Evolutionary conservation across 2,797 vertebrate species (phyloP), one percentile per base, ranked within the genome.

Genomic region (Spondyliosoma cantharus): DNA sequence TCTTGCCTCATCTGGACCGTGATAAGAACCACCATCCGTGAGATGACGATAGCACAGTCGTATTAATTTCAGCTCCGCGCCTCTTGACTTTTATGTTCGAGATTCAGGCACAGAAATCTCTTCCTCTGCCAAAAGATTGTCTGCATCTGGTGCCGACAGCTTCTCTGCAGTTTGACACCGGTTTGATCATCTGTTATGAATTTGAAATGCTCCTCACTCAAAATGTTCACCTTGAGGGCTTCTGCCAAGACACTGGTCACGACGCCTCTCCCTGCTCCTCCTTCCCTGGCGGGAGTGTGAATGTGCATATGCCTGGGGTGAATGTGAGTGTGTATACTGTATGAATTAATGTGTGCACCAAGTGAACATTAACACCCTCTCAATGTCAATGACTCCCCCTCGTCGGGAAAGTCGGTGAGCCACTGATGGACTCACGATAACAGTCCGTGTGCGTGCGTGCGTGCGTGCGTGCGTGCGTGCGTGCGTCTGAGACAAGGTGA

Each of bases 131-230:
- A 87, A 82, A 86, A 83, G 58, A 85, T 71, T 83, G 80, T 83
- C 87, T 82, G 80, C 83, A 88, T 89, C 80, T 81, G 86, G 50
- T 73, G 81, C 87, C n/a, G 72, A 72, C 82, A 85, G 85, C 86
- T 43, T 83, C 80, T 90, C 73, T 64, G 76, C 74, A 67, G 78
- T 76, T 84, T 16, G 52, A 80, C 86, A 75, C 77, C 50, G 7
- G 84, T 82, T 73, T 85, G 78, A 89, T 91, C 84, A 86, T 88
- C 85, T 91, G 87, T 80, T 89, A 83, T 74, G 87, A 88, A 92
- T 93, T 81, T 80, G 71, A 87, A 92, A 89, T 84, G 81, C 76
- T 79, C 73, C 85, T 81, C 77, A 42, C 72, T 91, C 72, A 53
- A 76, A 73, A 64, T 79, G 46, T 90, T 82, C 72, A 91, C 91